Base-by-base conservation (phyloP, 2,113 vertebrate species). In the Channa argus region DNA sequence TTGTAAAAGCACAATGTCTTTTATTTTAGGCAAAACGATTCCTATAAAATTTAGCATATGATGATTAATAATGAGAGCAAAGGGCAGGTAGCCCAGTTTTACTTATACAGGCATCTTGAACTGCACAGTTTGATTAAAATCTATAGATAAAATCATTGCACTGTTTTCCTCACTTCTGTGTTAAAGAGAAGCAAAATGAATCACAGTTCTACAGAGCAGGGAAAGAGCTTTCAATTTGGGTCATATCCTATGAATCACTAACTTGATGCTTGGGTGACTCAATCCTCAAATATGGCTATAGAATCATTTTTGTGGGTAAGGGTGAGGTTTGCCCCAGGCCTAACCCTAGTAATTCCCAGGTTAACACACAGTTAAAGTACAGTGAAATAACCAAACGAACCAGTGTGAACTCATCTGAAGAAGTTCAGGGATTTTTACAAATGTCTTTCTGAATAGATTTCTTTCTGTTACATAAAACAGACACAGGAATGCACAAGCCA, bases 381-480 rank as follows among this genome's bases (percentile, higher is more conserved):
- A 47, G 15, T 51, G 15, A 46, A 39, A 58, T 7, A 0, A 43
- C 53, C 14, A 8, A 14, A n/a, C 10, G 11, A 3, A 46, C 8
- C 14, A 34, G 13, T 3, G 13, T 44, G 5, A 37, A 7, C 51
- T 33, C 53, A 43, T 58, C 15, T 6, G 13, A 39, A 61, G 24
- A 56, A 33, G 12, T 4, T 12, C 11, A 34, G 58, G 24, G 46
- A 64, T 49, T 15, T 24, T 46, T 0, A 47, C 53, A 53, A 36
- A n/a, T 68, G 67, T 55, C 58, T 50, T 59, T 52, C 51, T 8
- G 15, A 63, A 45, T 2, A 55, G 63, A 71, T 68, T 8, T 5
- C 0, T 77, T 24, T 68, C 54, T 52, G 63, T 88, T 91, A 79
- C 87, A 85, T 88, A 90, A 85, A 82, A 50, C 51, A 77, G 44